phyloP scores from a whole-genome alignment of 2,113 vertebrate species.

The Chloebia gouldiae region DNA sequence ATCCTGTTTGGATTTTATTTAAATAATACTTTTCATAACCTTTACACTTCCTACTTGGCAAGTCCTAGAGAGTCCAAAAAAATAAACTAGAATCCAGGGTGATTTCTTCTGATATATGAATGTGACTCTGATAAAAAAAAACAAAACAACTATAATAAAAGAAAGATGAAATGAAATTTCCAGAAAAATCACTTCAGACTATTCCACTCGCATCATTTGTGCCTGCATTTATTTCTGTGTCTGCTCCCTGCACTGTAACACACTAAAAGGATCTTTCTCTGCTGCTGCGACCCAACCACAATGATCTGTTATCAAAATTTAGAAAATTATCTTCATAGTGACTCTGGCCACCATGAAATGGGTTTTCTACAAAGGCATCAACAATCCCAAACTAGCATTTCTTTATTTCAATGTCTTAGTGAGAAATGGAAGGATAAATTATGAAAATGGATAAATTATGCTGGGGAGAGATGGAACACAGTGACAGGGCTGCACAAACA shows the following conservation, averaged over 20 bases:
- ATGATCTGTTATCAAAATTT: background rate
- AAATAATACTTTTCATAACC: background rate
- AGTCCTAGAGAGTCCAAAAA: background rate
- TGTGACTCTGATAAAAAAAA: background rate
- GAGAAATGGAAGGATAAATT: background rate
- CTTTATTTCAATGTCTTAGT: background rate
- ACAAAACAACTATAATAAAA: background rate
- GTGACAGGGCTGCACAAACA: background rate
- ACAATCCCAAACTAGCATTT: background rate
- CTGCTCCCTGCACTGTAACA: background rate
- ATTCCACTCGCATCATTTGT: background rate
- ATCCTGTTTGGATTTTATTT: background rate
- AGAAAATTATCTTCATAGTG: background rate
- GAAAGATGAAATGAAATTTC: background rate
- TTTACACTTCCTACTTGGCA: background rate
- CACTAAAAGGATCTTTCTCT: background rate
- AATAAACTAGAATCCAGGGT: background rate
- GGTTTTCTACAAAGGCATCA: background rate
- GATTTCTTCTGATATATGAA: background rate
- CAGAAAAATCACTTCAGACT: background rate
- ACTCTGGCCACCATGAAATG: background rate
- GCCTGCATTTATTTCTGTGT: background rate
- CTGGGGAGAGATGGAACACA: background rate
- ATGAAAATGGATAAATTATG: background rate
- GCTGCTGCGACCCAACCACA: background rate